These are phyloP conservation scores for Syrphus vitripennis DNA, from an alignment of 2,888 invertebrate genomes.

Conservation along the genomic window DNA sequence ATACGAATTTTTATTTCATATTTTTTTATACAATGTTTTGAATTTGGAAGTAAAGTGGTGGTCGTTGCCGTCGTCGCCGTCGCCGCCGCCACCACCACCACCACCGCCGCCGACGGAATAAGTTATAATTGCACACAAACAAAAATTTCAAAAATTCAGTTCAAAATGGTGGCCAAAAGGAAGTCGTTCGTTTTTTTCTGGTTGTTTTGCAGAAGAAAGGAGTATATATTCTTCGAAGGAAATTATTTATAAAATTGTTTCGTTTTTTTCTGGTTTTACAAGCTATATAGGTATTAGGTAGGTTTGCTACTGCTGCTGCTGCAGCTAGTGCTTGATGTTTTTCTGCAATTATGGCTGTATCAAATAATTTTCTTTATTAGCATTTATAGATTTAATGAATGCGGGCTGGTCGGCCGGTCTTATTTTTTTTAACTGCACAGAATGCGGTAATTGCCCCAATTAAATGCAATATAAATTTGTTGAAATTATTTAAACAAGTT, in stretches of 20 bases:
- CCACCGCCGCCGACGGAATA: slow-evolving; percentile 61
- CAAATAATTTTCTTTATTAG: slow-evolving; percentile 69
- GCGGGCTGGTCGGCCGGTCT: slow-evolving; percentile 38
- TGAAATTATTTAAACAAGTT: slow-evolving; percentile 63
- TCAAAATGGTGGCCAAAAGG: slow-evolving; percentile 70
- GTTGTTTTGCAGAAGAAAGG: slow-evolving; percentile 53
- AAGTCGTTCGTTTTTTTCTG: slow-evolving; percentile 57
- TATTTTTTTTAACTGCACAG: slow-evolving; percentile 39
- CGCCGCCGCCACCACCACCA: slow-evolving; percentile 31
- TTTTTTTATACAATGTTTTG: slow-evolving; percentile 42
- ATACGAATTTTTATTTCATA: slow-evolving; percentile 42
- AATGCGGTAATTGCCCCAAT: slow-evolving; percentile 64
- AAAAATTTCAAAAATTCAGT: slow-evolving; percentile 63
- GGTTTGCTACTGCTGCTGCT: slow-evolving; percentile 18
- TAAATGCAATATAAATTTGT: slow-evolving; percentile 60
- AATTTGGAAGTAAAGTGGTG: slow-evolving; percentile 66
- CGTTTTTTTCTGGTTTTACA: slow-evolving; percentile 11
- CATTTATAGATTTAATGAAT: slow-evolving; percentile 70
- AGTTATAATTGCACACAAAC: slow-evolving; percentile 67
- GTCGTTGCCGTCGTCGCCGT: slow-evolving; percentile 37
- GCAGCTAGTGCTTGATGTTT: slow-evolving; percentile 44
- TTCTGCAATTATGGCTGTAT: slow-evolving; percentile 64
- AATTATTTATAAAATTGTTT: slow-evolving; percentile 57
- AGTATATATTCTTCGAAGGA: slow-evolving; percentile 66
- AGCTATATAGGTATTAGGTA: no score